Base-by-base conservation (phyloP, 2,888 invertebrate species). In the Morpho helenor region DNA sequence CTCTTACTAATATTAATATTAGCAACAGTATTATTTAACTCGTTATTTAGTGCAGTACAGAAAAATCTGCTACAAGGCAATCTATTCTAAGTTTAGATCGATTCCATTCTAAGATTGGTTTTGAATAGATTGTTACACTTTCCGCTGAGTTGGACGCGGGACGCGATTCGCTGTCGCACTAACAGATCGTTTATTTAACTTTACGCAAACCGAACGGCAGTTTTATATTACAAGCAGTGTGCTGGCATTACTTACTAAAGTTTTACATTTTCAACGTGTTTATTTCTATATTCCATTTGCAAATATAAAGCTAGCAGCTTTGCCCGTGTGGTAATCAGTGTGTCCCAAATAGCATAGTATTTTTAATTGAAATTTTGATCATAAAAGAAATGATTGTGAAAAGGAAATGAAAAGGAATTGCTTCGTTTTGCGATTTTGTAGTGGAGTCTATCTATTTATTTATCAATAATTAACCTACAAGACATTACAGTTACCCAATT, bases 121-220 rank as follows among this genome's bases (percentile, higher is more conserved):
- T 56, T 57, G 52, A 52, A 57, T 57, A 57, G 57, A 57, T 57
- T 57, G 52, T 52, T 43, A 52, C 46, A 56, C 56, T 40, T 40
- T 10, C 54, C 54, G 42, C 54, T 10, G 49, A 49, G 61, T 56
- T 49, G 55, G 48, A 42, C 51, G 52, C 52, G 59, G 54, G 56
- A 57, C 58, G 47, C 65, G 57, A 64, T 63, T 63, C 57, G 51
- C 59, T 60, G 63, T 54, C 48, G 55, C 55, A 62, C 57, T 66
- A 66, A 59, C 57, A 60, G 64, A 59, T 68, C 67, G 66, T 68
- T 67, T 68, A 68, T 67, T 62, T 61, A 63, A 64, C 57, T 63
- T 62, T 63, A 48, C 56, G 55, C 52, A 53, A 58, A 63, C 46
- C 47, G 43, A 41, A 57, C 60, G 43, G 45, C 49, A 47, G 56